Evolutionary conservation across 2,888 invertebrate species (phyloP).

Genomic region (Eristalis arbustorum): DNA sequence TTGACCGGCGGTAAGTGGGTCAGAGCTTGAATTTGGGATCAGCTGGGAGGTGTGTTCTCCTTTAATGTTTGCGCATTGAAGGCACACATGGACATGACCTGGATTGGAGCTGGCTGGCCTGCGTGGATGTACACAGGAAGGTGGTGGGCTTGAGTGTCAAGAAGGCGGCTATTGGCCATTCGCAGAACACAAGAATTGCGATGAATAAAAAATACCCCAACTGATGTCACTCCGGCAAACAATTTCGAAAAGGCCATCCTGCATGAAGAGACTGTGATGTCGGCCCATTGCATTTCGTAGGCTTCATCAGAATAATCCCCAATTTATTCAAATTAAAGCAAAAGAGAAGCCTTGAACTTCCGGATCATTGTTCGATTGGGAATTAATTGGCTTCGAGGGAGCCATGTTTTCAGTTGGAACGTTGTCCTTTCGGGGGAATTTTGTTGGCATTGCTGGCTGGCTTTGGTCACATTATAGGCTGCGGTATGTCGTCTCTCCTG

Average conservation of each 20-base stretch:
- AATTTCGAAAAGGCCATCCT: too few species aligned
- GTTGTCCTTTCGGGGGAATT: neutral
- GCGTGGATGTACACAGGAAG: too few species aligned
- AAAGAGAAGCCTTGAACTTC: neutral
- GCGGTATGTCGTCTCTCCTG: too few species aligned
- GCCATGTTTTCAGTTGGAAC: neutral
- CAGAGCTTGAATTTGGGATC: neutral
- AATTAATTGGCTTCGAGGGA: neutral
- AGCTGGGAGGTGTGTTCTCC: neutral
- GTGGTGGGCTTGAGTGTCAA: too few species aligned
- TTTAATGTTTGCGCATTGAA: neutral
- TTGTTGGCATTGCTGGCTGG: neutral
- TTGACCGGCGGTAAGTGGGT: neutral
- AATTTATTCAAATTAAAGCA: neutral
- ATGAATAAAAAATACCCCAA: too few species aligned
- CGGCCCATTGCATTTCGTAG: neutral
- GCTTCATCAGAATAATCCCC: neutral
- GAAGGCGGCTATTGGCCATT: too few species aligned
- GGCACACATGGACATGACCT: too few species aligned
- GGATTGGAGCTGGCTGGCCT: too few species aligned
- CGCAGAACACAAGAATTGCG: too few species aligned
- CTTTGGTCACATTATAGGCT: too few species aligned
- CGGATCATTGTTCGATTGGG: neutral
- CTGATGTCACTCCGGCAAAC: too few species aligned
- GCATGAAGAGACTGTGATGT: neutral